Base-by-base conservation (phyloP, 35 echinoderm and acorn worm species). In the Strongylocentrotus purpuratus region DNA sequence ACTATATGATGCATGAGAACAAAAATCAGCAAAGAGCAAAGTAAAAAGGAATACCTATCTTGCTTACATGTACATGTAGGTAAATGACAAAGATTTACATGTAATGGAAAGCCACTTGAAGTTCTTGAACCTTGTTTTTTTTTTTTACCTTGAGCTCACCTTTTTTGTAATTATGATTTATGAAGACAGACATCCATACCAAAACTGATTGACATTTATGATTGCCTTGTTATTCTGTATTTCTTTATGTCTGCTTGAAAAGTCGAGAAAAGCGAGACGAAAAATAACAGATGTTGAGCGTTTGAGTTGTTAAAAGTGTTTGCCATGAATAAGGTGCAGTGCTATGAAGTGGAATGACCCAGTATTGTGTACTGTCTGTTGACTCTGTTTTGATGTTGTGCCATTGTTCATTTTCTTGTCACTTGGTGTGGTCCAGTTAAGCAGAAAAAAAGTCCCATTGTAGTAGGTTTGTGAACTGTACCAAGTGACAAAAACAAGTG, bases 341-440 rank as follows among this genome's bases (percentile, higher is more conserved):
- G 65, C 22, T 78, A 78, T 78, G 22, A 78, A 78, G 20, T n/a
- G 65, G 65, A 78, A 78, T 78, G 22, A 78, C 65, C 65, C 20
- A 78, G 65, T 78, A 22, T 78, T n/a, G 50, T 55, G 50, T 55
- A 55, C 15, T 55, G 65, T 78, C 65, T 78, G 65, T 78, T 78
- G 7, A 28, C 25, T 78, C 65, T 78, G 22, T 78, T 78, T n/a
- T 78, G 65, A 78, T 78, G 65, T n/a, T 78, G 65, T 78, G 28
- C 65, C 65, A 78, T 78, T 78, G 65, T 78, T 78, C 65, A 78
- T 78, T 78, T 78, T n/a, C 65, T 78, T 78, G 65, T 78, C 65
- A 78, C 22, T 78, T 28, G 4, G 65, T 78, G 65, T 78, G 65
- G 65, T 78, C 65, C 28, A 78, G 65, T 78, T 28, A n/a, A 78